phyloP scores from a whole-genome alignment of 2,113 vertebrate species.

The Planiliza haematocheilus region DNA sequence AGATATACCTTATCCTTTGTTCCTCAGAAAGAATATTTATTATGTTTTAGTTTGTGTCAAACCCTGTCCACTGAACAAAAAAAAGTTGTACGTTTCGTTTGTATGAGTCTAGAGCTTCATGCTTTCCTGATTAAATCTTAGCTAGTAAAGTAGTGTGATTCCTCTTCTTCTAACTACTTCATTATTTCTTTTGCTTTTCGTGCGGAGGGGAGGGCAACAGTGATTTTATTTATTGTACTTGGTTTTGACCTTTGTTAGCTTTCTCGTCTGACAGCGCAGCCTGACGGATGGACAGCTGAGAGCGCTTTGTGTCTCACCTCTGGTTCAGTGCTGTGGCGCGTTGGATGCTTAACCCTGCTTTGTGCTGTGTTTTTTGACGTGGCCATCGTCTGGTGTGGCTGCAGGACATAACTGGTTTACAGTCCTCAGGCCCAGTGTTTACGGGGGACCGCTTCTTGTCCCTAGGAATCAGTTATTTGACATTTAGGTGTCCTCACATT shows the following conservation, averaged over 20 bases:
- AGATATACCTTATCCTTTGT: slow-evolving; percentile 73
- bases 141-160: slow-evolving; percentile 73
- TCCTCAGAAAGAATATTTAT: slow-evolving; percentile 82
- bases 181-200: slow-evolving; percentile 52
- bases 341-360: slow-evolving; percentile 30
- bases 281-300: slow-evolving; percentile 56
- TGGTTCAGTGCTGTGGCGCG: slow-evolving; percentile 49
- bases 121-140: slow-evolving; percentile 75
- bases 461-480: background rate
- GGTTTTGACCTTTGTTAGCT: slow-evolving; percentile 64
- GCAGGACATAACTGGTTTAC: slow-evolving; percentile 34
- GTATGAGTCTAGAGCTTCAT: slow-evolving; percentile 74
- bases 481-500: background rate
- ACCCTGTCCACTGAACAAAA: slow-evolving; percentile 78
- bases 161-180: slow-evolving; percentile 61
- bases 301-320: slow-evolving; percentile 66
- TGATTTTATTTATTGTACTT: slow-evolving; percentile 76
- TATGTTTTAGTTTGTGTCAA: slow-evolving; percentile 80
- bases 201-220: slow-evolving; percentile 18
- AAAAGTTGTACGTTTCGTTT: slow-evolving; percentile 70
- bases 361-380: slow-evolving; percentile 46
- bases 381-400: background rate
- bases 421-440: slow-evolving; percentile 32
- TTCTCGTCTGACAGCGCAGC: slow-evolving; percentile 57
- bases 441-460: slow-evolving; percentile 18